phyloP scores from a whole-genome alignment of 2,113 vertebrate species.

The Poeciliopsis occidentalis region DNA sequence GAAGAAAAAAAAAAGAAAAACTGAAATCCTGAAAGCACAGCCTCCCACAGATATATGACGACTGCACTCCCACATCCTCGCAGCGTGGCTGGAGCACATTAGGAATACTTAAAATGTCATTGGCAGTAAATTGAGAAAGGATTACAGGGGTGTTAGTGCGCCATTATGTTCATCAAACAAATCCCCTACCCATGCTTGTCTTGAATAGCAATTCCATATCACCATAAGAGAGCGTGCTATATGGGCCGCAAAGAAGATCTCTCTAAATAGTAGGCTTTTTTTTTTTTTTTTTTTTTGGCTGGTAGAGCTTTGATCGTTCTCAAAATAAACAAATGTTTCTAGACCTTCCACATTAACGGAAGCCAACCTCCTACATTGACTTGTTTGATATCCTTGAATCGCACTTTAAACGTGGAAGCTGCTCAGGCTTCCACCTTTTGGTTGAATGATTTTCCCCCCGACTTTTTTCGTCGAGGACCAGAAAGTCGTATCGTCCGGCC shows the following conservation, averaged over 20 bases:
- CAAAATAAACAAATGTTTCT: constrained; percentile 28
- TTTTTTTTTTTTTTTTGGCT: constrained; percentile 7
- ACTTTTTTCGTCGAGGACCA: background rate
- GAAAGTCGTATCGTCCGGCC: background rate
- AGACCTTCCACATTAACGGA: background rate
- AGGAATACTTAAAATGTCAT: constrained; percentile 65
- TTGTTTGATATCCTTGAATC: too few species aligned
- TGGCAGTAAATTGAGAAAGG: constrained; percentile 50
- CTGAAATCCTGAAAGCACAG: constrained; percentile 10
- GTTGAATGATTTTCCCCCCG: background rate
- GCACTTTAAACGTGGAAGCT: background rate
- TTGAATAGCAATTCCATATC: constrained; percentile 36
- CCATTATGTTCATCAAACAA: constrained; percentile 64
- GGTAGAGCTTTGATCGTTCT: constrained; percentile 22
- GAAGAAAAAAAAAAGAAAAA: background rate
- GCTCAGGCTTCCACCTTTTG: background rate
- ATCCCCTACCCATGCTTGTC: constrained; percentile 46
- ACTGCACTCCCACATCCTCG: constrained; percentile 12
- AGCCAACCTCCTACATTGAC: background rate
- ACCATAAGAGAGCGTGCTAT: constrained; percentile 9
- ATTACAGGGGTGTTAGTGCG: constrained; percentile 66
- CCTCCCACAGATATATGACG: constrained; percentile 8
- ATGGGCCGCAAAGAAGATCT: constrained; percentile 14
- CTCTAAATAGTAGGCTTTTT: constrained; percentile 21
- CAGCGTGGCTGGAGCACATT: constrained; percentile 50